A percentile compares a stretch with the other conserved stretches of the same genome.
Conservation (phyloP, 2,113 vertebrate species). For the Plestiodon gilberti region DNA sequence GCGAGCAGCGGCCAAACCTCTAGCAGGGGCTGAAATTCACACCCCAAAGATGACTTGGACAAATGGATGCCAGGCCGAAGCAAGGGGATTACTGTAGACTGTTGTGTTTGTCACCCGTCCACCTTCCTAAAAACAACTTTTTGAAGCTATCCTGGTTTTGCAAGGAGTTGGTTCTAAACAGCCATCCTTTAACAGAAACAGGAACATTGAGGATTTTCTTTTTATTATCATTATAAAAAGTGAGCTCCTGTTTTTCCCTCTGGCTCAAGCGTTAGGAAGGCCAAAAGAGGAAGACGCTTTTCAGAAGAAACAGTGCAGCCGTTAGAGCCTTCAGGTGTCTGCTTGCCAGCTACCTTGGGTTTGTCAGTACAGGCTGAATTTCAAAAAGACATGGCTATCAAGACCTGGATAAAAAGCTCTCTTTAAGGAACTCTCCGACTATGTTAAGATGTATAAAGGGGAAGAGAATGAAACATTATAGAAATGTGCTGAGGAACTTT, state of each 20-base stretch:
- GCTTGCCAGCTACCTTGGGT: not conserved
- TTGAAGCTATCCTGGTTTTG: not conserved
- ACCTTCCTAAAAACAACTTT: not conserved
- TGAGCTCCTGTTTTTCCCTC: not conserved
- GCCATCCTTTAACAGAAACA: not conserved
- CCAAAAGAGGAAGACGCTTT: not conserved
- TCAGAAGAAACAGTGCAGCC: not conserved
- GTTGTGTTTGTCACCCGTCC: not conserved
- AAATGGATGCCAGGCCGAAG: not conserved
- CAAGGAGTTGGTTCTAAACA: not conserved
- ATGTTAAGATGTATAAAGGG: not conserved
- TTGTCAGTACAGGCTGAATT: not conserved
- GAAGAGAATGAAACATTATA: too few relatives aligned
- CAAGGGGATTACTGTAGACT: too few relatives aligned
- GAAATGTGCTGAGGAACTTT: too few relatives aligned
- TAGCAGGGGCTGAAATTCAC: constrained; percentile 51
- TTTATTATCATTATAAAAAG: not conserved
- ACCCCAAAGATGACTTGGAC: not conserved
- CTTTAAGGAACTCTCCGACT: not conserved
- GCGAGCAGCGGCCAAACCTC: not conserved
- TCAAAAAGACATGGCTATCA: not conserved
- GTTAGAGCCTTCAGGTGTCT: not conserved
- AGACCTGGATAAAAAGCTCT: not conserved
- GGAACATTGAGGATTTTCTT: not conserved
- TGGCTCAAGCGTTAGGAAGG: not conserved